These are phyloP conservation scores for Drosophila helvetica DNA, from an alignment of 2,888 invertebrate species.

Conservation along the genomic window DNA sequence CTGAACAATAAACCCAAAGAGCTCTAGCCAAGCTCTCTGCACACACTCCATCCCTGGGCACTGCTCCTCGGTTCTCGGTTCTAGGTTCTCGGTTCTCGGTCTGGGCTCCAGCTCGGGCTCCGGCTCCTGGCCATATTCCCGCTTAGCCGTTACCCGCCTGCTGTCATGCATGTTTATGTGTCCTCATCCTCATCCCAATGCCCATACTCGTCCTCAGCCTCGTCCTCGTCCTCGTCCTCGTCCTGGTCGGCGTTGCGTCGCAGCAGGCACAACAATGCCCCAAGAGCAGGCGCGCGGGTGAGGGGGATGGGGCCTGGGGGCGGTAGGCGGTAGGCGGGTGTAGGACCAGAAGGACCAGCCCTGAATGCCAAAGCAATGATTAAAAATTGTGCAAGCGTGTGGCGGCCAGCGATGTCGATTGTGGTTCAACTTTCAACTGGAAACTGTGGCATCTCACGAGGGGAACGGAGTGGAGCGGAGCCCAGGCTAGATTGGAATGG, in stretches of 20 bases:
- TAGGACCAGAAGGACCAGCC: slow-evolving; percentile 40
- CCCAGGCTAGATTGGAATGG: neutral
- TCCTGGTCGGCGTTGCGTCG: neutral
- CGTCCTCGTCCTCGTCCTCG: too few relatives aligned
- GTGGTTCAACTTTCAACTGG: slow-evolving; percentile 42
- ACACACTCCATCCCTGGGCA: neutral
- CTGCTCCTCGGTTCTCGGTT: slow-evolving; percentile 1
- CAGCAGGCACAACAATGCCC: slow-evolving; percentile 63
- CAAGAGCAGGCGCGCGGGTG: slow-evolving; percentile 13
- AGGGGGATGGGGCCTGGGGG: neutral
- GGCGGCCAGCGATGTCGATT: slow-evolving; percentile 45
- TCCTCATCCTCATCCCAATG: slow-evolving; percentile 31
- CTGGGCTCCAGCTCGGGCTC: neutral
- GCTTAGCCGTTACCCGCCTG: slow-evolving; percentile 30
- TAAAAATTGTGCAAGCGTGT: slow-evolving; percentile 75
- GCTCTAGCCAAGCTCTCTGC: slow-evolving; percentile 15
- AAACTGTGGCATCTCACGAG: slow-evolving; percentile 19
- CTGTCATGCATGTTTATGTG: slow-evolving; percentile 74
- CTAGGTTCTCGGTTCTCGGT: too few relatives aligned
- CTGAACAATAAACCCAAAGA: slow-evolving; percentile 66
- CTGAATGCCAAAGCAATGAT: slow-evolving; percentile 63
- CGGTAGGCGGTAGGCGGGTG: neutral
- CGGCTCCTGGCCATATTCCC: slow-evolving; percentile 6
- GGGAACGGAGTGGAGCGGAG: neutral
- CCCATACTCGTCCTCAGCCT: neutral